phyloP scores from a whole-genome alignment of 2,113 vertebrate genomes.

The Clupea harengus region DNA sequence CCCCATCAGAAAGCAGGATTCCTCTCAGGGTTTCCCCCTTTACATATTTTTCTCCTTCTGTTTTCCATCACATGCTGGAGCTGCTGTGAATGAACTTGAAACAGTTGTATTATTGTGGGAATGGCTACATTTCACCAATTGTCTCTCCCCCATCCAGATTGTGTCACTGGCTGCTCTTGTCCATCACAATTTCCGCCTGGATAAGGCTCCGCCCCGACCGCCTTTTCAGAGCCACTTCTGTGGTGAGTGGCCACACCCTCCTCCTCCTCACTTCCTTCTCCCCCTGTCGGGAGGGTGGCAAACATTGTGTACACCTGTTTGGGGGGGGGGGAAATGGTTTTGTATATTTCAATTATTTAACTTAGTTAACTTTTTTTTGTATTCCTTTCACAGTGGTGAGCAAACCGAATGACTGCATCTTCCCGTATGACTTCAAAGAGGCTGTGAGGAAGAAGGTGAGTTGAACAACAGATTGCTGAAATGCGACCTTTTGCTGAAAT shows the following conservation, averaged over 20 bases:
- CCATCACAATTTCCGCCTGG: conserved; percentile 84
- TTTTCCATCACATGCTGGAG: too few species aligned
- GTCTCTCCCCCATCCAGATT: conserved; percentile 72
- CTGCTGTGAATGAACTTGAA: too few species aligned
- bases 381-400: conserved; percentile 77
- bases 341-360: background rate
- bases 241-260: conserved; percentile 71
- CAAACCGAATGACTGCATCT: conserved; percentile 91
- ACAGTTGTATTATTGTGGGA: too few species aligned
- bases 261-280: too few species aligned
- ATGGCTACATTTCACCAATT: background rate
- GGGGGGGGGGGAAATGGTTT: too few species aligned
- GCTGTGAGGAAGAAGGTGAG: conserved; percentile 79
- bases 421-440: conserved; percentile 90
- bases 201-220: conserved; percentile 86
- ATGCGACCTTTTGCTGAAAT: background rate
- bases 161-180: conserved; percentile 86
- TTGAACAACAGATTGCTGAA: background rate
- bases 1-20: too few species aligned
- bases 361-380: conserved; percentile 24
- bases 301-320: too few species aligned
- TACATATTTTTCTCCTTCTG: too few species aligned
- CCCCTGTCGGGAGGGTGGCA: too few species aligned
- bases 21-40: too few species aligned
- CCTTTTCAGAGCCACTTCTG: conserved; percentile 93